Percentiles rank a stretch among this genome's conserved stretches.
phyloP scores from a whole-genome alignment of 2,113 vertebrate species.

The Pelvicachromis taeniatus region DNA sequence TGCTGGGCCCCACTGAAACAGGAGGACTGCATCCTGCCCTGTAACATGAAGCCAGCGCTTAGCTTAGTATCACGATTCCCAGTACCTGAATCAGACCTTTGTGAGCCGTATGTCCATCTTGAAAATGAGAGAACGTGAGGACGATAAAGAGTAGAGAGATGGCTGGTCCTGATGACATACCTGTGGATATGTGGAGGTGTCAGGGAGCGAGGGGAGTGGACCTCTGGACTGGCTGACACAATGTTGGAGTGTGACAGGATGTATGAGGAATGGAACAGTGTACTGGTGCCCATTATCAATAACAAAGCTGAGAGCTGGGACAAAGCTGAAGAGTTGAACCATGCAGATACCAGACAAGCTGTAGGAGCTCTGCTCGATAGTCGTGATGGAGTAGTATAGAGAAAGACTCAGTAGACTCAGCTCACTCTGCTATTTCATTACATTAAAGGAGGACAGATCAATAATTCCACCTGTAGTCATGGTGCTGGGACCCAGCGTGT shows the following conservation, averaged over 20 bases:
- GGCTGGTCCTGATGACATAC: not conserved
- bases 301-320: not conserved
- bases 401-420: not conserved
- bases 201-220: not conserved
- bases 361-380: not conserved
- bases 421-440: too few relatives aligned
- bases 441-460: too few relatives aligned
- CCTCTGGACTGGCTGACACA: not conserved
- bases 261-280: not conserved
- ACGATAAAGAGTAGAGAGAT: not conserved
- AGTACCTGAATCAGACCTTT: too few relatives aligned
- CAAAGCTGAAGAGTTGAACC: not conserved
- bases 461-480: not conserved
- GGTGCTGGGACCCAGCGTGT: too few relatives aligned
- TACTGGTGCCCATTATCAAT: not conserved
- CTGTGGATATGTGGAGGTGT: not conserved
- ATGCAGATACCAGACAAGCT: rapidly evolving
- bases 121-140: not conserved
- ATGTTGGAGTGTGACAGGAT: not conserved
- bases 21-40: too few relatives aligned
- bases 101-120: too few relatives aligned
- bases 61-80: too few relatives aligned
- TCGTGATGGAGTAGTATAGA: not conserved
- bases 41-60: too few relatives aligned
- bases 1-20: too few relatives aligned